These are phyloP conservation scores for Leguminivora glycinivorella DNA, from an alignment of 1,140 invertebrate genomes.

Conservation along the genomic window DNA sequence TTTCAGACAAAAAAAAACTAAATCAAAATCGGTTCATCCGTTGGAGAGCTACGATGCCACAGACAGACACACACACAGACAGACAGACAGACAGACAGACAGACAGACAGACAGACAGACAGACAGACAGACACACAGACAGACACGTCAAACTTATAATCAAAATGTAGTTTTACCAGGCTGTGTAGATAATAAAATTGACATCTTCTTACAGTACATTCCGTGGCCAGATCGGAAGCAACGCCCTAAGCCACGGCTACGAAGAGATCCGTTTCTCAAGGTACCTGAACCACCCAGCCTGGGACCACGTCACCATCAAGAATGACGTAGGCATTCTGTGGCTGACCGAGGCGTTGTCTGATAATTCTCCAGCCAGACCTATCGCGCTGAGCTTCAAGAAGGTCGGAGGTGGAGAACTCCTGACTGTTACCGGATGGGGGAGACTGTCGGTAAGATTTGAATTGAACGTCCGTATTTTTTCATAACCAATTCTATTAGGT, in stretches of 20 bases:
- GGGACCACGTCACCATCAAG: not conserved
- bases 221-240: not conserved
- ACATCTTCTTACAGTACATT: not conserved
- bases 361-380: not conserved
- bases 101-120: too few relatives aligned
- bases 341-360: not conserved
- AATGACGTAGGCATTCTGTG: not conserved
- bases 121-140: too few relatives aligned
- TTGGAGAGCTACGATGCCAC: too few relatives aligned
- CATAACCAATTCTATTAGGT: too few relatives aligned
- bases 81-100: too few relatives aligned
- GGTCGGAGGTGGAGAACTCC: not conserved
- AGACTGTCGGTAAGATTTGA: not conserved
- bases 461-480: not conserved
- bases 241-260: not conserved
- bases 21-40: too few relatives aligned
- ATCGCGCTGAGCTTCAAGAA: not conserved
- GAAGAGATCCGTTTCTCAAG: not conserved
- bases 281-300: not conserved
- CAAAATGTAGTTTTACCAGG: too few relatives aligned
- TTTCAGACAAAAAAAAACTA: too few relatives aligned
- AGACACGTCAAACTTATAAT: too few relatives aligned
- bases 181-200: not conserved
- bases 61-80: too few relatives aligned
- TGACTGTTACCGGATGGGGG: not conserved